Base-by-base conservation (phyloP, 1,140 invertebrate genomes). In the Plodia interpunctella region DNA sequence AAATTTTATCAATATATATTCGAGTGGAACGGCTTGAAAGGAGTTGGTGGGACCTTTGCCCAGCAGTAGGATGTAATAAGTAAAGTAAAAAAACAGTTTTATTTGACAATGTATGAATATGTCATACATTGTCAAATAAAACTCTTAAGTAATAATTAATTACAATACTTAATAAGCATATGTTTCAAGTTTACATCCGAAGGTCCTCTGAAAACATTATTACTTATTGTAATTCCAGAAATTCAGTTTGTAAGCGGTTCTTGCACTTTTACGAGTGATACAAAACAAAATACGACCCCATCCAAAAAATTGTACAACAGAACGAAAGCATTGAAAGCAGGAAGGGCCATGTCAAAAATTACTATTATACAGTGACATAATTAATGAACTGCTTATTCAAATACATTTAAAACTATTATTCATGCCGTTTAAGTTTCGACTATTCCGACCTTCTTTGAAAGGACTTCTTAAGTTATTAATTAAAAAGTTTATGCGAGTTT, bases 391-490 rank as follows among this genome's bases (percentile, higher is more conserved):
- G 82, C 80, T 83, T 88, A 87, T 88, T 86, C 82, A 88, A 88
- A 88, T 87, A 86, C 79, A 82, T 88, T 87, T 84, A 83, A 88
- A 87, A 88, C 86, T 88, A 88, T 88, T 88, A 88, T 87, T 88
- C 83, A 88, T 87, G 78, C 81, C 83, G 78, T 88, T 88, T 87
- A 87, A 72, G 77, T 88, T 86, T 88, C 72, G 83, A 84, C 77
- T 57, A 76, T 80, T 76, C 86, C 86, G 86, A 83, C 81, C 78
- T 83, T 74, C 72, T 85, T 78, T 81, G 74, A 78, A 87, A 80
- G 78, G 74, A 76, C 74, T 75, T 66, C 70, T 84, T 77, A 59
- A 70, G 70, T 72, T 80, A 82, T 83, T 87, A 83, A 85, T 87
- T 85, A 84, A 81, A 84, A 80, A 72, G 58, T 68, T 76, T 74